Conservation (phyloP, 2,113 vertebrate genomes). For the Coptodon rendalli region DNA sequence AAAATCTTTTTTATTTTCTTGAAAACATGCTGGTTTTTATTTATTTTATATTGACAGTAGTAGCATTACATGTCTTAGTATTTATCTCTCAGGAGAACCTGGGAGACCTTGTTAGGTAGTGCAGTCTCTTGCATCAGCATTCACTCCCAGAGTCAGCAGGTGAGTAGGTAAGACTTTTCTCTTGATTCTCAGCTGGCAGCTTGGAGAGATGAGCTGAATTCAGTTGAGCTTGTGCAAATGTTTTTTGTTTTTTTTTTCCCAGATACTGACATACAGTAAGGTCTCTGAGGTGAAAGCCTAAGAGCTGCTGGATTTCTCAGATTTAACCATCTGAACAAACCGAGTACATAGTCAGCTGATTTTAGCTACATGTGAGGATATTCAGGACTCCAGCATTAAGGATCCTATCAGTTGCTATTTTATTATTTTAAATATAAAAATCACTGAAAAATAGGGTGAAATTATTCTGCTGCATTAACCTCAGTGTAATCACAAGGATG, state of each 20-base stretch:
- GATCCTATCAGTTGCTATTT: not conserved
- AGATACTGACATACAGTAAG: not conserved
- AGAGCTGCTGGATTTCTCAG: not conserved
- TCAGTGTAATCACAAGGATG: not conserved
- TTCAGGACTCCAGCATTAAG: not conserved
- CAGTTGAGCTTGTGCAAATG: constrained; percentile 1
- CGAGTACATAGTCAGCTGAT: not conserved
- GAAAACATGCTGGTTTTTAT: not conserved
- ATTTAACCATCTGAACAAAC: not conserved
- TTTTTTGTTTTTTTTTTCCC: not conserved
- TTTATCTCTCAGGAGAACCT: not conserved
- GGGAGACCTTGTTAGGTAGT: not conserved
- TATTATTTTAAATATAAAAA: not conserved
- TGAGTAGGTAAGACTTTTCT: not conserved
- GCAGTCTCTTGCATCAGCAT: constrained; percentile 4
- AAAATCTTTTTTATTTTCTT: not conserved
- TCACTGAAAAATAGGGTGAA: not conserved
- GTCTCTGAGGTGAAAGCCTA: not conserved
- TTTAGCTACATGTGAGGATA: not conserved
- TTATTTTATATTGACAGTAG: not conserved
- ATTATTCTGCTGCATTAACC: not conserved
- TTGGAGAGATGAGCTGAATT: not conserved
- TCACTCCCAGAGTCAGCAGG: not conserved
- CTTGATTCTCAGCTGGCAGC: constrained; percentile 1
- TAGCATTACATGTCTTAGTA: not conserved